Percentiles rank a stretch among this genome's conserved stretches.
Evolutionary conservation across 2,797 vertebrate species (phyloP).

Genomic region (Chloroceryle inda): DNA sequence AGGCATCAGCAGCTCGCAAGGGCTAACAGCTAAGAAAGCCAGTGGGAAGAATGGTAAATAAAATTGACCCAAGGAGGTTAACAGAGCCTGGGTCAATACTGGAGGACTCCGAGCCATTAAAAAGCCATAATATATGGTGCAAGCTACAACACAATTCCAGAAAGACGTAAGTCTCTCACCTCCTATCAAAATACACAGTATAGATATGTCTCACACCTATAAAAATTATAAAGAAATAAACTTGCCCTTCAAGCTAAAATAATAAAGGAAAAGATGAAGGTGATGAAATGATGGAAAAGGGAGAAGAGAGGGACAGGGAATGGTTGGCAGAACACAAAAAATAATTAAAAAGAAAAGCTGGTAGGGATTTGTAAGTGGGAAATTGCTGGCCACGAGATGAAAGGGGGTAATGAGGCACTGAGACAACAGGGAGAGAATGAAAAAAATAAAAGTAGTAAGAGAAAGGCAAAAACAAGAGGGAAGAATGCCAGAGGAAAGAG

Average conservation of each 20-base stretch:
- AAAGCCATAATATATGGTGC: not conserved
- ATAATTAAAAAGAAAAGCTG: not conserved
- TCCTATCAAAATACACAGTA: constrained; percentile 4
- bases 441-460: not conserved
- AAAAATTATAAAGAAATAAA: constrained; percentile 46
- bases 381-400: not conserved
- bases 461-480: not conserved
- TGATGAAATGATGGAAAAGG: not conserved
- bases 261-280: not conserved
- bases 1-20: not conserved
- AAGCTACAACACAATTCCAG: not conserved
- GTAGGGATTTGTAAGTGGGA: not conserved
- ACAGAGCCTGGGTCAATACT: not conserved
- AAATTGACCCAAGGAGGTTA: not conserved
- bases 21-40: not conserved
- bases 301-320: not conserved
- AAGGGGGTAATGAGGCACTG: not conserved
- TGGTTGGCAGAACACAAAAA: accelerated
- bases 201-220: not conserved
- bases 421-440: not conserved
- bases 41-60: not conserved
- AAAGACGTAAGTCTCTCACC: not conserved
- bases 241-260: not conserved
- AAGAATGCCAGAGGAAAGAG: not conserved
- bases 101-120: not conserved